These are phyloP conservation scores for Melangyna quadrimaculata DNA, from an alignment of 2,888 invertebrate species.

Conservation along the genomic window DNA sequence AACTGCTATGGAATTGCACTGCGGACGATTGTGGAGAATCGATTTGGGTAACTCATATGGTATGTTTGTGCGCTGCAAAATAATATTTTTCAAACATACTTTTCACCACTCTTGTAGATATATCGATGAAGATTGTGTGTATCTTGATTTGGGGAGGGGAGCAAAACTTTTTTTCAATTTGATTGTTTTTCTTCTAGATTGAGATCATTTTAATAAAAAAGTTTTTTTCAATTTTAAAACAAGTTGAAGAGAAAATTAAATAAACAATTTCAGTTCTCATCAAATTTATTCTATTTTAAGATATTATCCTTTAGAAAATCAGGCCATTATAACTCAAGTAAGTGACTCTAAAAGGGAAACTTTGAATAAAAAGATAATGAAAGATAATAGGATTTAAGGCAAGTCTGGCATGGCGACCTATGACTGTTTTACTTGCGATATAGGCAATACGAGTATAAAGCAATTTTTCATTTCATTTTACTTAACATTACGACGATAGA, in stretches of 20 bases:
- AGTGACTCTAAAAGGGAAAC: too few relatives aligned
- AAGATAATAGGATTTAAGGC: too few relatives aligned
- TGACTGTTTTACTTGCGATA: too few relatives aligned
- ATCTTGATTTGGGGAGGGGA: background rate
- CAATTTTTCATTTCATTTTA: too few relatives aligned
- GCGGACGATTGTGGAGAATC: conserved; percentile 58
- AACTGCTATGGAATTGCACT: conserved; percentile 24
- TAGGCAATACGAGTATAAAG: too few relatives aligned
- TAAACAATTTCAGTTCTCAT: background rate
- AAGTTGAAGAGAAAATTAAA: background rate
- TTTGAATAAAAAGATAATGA: too few relatives aligned
- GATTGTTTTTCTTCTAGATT: background rate
- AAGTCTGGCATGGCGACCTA: too few relatives aligned
- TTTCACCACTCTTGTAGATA: background rate
- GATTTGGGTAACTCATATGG: conserved; percentile 64
- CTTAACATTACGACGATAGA: too few relatives aligned
- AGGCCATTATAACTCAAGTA: too few relatives aligned
- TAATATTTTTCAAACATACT: background rate
- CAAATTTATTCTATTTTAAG: too few relatives aligned
- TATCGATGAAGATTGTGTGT: background rate
- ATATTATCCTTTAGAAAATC: too few relatives aligned
- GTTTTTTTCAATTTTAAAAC: background rate
- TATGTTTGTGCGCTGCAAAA: conserved; percentile 25
- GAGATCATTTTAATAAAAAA: background rate
- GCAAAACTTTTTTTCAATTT: background rate